Percentiles rank a stretch among this genome's conserved stretches.
These are phyloP conservation scores for Steinernema carpocapsae DNA, from an alignment of 2,888 invertebrate genomes.

Conservation along the genomic window DNA sequence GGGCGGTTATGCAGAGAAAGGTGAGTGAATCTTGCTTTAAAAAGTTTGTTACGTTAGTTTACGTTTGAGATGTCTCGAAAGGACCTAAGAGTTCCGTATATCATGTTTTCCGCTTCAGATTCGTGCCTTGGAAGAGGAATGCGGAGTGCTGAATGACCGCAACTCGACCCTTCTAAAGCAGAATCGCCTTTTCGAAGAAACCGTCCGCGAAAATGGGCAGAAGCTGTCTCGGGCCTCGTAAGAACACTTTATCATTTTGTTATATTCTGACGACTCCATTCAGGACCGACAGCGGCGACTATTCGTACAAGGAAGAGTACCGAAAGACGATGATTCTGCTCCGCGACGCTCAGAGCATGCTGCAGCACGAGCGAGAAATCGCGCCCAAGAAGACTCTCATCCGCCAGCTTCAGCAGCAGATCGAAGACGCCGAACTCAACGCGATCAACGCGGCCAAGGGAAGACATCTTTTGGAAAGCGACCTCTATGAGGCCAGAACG, in stretches of 20 bases:
- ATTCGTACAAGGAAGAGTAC: slow-evolving; percentile 50
- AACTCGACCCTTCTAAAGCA: slow-evolving; percentile 84
- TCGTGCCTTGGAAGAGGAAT: slow-evolving; percentile 56
- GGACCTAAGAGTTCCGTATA: no score
- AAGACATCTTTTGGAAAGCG: slow-evolving; percentile 83
- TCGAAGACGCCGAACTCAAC: slow-evolving; percentile 89
- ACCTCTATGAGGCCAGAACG: slow-evolving; percentile 82
- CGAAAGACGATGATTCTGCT: slow-evolving; percentile 52
- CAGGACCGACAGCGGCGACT: slow-evolving; percentile 23
- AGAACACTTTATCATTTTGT: not conserved
- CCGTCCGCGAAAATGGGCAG: slow-evolving; percentile 20
- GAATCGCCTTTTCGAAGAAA: slow-evolving; percentile 83
- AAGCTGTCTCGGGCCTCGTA: slow-evolving; percentile 16
- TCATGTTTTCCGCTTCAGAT: no score
- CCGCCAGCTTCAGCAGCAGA: slow-evolving; percentile 72
- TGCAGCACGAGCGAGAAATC: slow-evolving; percentile 53
- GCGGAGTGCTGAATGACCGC: slow-evolving; percentile 89
- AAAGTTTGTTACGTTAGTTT: slow-evolving; percentile 35
- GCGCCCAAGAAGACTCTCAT: slow-evolving; percentile 48
- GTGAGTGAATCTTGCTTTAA: slow-evolving; percentile 70
- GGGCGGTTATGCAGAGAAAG: slow-evolving; percentile 74
- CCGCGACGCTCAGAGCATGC: slow-evolving; percentile 52
- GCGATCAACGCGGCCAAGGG: slow-evolving; percentile 84
- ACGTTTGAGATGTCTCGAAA: no score
- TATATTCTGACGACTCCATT: not conserved